These are phyloP conservation scores for Trissolcus basalis DNA, from an alignment of 1,140 invertebrate genomes.

Conservation along the genomic window DNA sequence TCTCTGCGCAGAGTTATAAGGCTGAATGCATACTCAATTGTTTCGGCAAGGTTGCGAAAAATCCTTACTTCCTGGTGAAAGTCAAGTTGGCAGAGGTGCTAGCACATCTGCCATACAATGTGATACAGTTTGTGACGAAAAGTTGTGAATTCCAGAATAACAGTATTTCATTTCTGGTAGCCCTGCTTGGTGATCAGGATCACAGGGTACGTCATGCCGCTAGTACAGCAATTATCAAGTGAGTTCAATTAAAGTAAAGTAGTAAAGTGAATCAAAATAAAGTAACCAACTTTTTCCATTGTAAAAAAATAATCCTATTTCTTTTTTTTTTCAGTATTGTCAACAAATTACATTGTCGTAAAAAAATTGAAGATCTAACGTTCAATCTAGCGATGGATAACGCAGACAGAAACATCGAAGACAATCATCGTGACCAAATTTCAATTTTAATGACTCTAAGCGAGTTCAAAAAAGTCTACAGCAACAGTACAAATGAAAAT, in stretches of 20 bases:
- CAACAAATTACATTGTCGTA: slow-evolving; percentile 71
- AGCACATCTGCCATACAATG: slow-evolving; percentile 78
- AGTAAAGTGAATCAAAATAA: too few relatives aligned
- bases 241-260: too few relatives aligned
- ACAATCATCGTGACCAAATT: background rate
- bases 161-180: slow-evolving; percentile 80
- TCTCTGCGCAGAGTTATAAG: slow-evolving; percentile 77
- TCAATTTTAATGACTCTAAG: slow-evolving; percentile 38
- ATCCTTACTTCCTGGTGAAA: slow-evolving; percentile 92
- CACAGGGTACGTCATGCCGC: slow-evolving; percentile 85
- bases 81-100: slow-evolving; percentile 82
- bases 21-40: slow-evolving; percentile 79
- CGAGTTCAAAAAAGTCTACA: slow-evolving; percentile 35
- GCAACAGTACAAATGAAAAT: slow-evolving; percentile 57
- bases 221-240: slow-evolving; percentile 82
- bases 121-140: slow-evolving; percentile 74
- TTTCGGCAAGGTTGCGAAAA: slow-evolving; percentile 81
- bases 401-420: background rate
- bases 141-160: slow-evolving; percentile 78
- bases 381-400: slow-evolving; percentile 28
- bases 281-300: too few relatives aligned
- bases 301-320: too few relatives aligned
- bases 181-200: slow-evolving; percentile 85
- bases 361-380: slow-evolving; percentile 66
- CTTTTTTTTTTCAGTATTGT: slow-evolving; percentile 76